Conservation (phyloP, 2,113 vertebrate species). For the Anthoscopus minutus region DNA sequence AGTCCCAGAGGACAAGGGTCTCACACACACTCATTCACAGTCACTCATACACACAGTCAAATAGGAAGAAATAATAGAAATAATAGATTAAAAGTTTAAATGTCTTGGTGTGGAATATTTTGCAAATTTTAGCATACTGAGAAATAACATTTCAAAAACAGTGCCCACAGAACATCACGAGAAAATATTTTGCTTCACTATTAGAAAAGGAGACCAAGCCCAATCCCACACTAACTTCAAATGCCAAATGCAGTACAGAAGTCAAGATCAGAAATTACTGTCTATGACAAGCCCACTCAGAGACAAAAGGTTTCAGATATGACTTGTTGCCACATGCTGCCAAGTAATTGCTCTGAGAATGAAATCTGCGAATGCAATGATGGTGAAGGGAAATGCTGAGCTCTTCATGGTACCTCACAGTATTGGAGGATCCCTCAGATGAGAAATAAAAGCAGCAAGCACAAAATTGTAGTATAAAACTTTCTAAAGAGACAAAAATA, state of each 20-base stretch:
- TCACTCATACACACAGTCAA: not conserved
- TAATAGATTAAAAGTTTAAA: not conserved
- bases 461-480: not conserved
- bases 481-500: not conserved
- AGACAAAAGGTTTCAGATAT: not conserved
- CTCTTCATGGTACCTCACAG: not conserved
- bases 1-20: not conserved
- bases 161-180: not conserved
- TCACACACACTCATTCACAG: not conserved
- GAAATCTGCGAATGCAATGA: not conserved
- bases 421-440: not conserved
- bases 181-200: not conserved
- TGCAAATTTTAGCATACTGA: not conserved
- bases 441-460: not conserved
- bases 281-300: not conserved
- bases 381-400: not conserved
- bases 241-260: not conserved
- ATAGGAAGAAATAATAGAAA: slow-evolving; percentile 7
- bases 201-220: not conserved
- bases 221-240: not conserved
- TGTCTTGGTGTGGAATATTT: not conserved
- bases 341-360: not conserved
- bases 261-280: not conserved
- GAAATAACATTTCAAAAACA: not conserved
- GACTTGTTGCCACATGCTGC: not conserved